Evolutionary conservation across 2,797 vertebrate genomes (phyloP).

Genomic region (Sus cebifrons): DNA sequence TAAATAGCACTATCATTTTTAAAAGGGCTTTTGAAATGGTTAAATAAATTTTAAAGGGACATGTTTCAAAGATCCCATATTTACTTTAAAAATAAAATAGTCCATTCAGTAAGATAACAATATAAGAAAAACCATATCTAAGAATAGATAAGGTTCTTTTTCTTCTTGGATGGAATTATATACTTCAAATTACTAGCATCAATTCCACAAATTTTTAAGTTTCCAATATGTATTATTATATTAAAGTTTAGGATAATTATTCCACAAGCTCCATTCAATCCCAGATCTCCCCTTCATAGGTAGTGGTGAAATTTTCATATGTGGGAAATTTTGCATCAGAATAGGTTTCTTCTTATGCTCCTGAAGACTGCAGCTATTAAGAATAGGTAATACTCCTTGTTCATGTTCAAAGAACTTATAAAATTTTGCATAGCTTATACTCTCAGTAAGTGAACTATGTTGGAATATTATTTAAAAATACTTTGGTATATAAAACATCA

Average conservation of each 20-base stretch:
- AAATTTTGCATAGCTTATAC: background rate
- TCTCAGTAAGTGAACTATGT: background rate
- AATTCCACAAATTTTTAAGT: conserved; percentile 60
- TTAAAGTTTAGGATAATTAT: conserved; percentile 76
- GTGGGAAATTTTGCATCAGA: background rate
- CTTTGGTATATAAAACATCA: background rate
- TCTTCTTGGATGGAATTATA: conserved; percentile 52
- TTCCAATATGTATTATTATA: conserved; percentile 49
- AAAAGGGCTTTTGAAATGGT: conserved; percentile 59
- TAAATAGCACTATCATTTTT: conserved; percentile 22
- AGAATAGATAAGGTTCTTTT: conserved; percentile 56
- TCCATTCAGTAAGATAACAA: conserved; percentile 67
- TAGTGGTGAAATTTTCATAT: background rate
- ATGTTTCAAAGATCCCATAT: conserved; percentile 21
- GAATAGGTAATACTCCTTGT: background rate
- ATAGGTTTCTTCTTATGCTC: background rate
- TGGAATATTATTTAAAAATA: conserved; percentile 20
- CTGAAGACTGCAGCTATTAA: background rate
- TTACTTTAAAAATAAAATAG: conserved; percentile 79
- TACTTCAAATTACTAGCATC: conserved; percentile 69
- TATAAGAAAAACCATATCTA: conserved; percentile 39
- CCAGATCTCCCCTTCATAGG: background rate
- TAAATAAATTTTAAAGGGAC: background rate
- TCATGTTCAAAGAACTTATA: background rate
- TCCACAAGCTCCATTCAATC: background rate